phyloP scores from a whole-genome alignment of 2,888 invertebrate species.

The Andrena chrysosceles region DNA sequence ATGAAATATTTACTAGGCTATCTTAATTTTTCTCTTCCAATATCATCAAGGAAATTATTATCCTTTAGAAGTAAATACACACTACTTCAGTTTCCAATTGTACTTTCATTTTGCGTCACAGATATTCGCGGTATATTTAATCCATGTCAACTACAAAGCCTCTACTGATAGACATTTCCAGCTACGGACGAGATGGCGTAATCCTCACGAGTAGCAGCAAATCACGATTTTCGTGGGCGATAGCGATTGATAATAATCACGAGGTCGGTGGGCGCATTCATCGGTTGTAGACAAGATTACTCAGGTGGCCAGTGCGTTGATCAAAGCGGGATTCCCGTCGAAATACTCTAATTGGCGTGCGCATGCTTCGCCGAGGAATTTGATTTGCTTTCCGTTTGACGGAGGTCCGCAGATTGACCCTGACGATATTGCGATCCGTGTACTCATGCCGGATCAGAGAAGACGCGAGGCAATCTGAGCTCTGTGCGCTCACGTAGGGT shows the following conservation, averaged over 20 bases:
- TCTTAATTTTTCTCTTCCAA: too few species aligned
- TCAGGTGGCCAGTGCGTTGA: slow-evolving; percentile 67
- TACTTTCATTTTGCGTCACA: not conserved
- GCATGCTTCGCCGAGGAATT: slow-evolving; percentile 72
- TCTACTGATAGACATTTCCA: not conserved
- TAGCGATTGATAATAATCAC: slow-evolving; percentile 68
- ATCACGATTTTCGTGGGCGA: slow-evolving; percentile 12
- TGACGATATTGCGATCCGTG: slow-evolving; percentile 71
- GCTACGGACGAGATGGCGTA: not conserved
- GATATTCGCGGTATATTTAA: too few species aligned
- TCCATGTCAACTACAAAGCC: not conserved
- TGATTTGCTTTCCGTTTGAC: slow-evolving; percentile 76
- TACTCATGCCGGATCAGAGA: slow-evolving; percentile 59
- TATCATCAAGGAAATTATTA: not conserved
- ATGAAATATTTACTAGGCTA: too few species aligned
- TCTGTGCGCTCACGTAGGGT: slow-evolving; percentile 41
- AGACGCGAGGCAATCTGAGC: slow-evolving; percentile 65
- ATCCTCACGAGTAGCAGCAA: not conserved
- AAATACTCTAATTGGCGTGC: slow-evolving; percentile 72
- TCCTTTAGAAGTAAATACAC: not conserved
- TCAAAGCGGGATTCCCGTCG: slow-evolving; percentile 72
- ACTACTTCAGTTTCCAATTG: not conserved
- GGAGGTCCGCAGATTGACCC: slow-evolving; percentile 72
- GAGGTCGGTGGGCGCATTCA: slow-evolving; percentile 40
- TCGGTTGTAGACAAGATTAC: slow-evolving; percentile 70